These are phyloP conservation scores for Cardiocondyla obscurior DNA, from an alignment of 1,140 invertebrate genomes.

Conservation along the genomic window DNA sequence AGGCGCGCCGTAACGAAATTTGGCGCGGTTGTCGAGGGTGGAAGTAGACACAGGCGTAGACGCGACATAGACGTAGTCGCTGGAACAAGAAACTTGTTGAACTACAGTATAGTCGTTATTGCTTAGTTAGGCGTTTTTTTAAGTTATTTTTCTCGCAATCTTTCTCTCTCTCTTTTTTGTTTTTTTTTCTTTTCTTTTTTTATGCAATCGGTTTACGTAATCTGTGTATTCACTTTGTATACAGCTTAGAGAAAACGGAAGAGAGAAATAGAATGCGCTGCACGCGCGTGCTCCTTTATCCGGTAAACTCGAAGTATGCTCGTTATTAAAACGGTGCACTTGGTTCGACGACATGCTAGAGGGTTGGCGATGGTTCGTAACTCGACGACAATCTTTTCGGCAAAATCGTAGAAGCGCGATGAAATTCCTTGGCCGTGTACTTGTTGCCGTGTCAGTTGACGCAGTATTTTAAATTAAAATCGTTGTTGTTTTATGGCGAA, in stretches of 20 bases:
- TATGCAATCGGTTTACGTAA: too few species aligned
- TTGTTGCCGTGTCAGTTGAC: neutral
- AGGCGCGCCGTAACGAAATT: slow-evolving; percentile 36
- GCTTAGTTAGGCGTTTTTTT: neutral
- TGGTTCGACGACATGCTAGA: slow-evolving; percentile 11
- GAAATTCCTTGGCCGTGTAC: slow-evolving; percentile 5
- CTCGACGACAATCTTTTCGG: slow-evolving; percentile 32
- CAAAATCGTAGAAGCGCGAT: slow-evolving; percentile 16
- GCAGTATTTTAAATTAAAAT: slow-evolving; percentile 51
- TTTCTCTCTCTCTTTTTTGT: neutral
- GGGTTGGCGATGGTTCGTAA: slow-evolving; percentile 19
- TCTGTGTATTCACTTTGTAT: neutral
- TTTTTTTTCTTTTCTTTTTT: neutral
- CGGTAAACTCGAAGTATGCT: slow-evolving; percentile 41
- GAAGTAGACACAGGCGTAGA: neutral
- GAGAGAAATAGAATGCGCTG: neutral
- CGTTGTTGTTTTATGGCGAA: slow-evolving; percentile 22
- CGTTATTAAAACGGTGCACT: slow-evolving; percentile 22
- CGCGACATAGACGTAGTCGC: neutral
- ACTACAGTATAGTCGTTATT: neutral
- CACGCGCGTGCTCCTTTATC: neutral
- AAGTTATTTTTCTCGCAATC: neutral
- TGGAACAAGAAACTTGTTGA: neutral
- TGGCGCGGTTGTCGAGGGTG: slow-evolving; percentile 6
- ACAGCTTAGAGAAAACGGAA: neutral